Base-by-base conservation (phyloP, 2,888 invertebrate genomes). In the Tenthredo mesomela region DNA sequence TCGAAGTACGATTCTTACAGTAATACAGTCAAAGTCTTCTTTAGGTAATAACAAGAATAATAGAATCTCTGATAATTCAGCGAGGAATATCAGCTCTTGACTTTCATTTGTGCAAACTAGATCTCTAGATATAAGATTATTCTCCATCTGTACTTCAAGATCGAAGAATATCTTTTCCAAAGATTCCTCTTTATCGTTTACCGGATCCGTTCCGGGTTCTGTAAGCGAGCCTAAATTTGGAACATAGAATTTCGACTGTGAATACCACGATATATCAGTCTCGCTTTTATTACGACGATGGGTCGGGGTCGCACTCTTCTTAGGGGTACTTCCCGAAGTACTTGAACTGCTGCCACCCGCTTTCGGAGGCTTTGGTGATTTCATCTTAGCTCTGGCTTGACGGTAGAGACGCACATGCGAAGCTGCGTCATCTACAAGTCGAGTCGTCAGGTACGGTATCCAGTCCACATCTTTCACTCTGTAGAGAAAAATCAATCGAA, bases 381-480 rank as follows among this genome's bases (percentile, higher is more conserved):
- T 92, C 87, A 91, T 88, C 85, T 91, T 92, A 2, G 91, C 95
- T 90, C 95, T 94, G 0, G 98, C 97, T 91, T 97, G 96, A 88
- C 98, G 96, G 92, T 97, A 98, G 33, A 98, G 94, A 87, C 98
- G 95, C 87, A 98, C 95, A 94, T 98, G 98, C 40, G 97, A 96
- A 0, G 98, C 98, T 87, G 98, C 95, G 93, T 98, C 98, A 93
- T 98, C 98, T 1, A 98, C 98, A 86, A 98, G 95, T 87, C 96
- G 95, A 50, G 97, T 97, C 29, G 98, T 98, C 86, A 98, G 95
- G 89, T 97, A 97, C 58, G 97, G 96, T 89, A 98, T 96, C 97
- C 98, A 98, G 93, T 98, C 98, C 18, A 98, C 96, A 91, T 97
- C 96, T 94, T 98, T 98, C 73, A 97, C 93, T 88, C 95, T 95